A percentile compares a stretch with the other conserved stretches of the same genome.
phyloP scores from a whole-genome alignment of 1,140 invertebrate species.

The Polypedilum vanderplanki region DNA sequence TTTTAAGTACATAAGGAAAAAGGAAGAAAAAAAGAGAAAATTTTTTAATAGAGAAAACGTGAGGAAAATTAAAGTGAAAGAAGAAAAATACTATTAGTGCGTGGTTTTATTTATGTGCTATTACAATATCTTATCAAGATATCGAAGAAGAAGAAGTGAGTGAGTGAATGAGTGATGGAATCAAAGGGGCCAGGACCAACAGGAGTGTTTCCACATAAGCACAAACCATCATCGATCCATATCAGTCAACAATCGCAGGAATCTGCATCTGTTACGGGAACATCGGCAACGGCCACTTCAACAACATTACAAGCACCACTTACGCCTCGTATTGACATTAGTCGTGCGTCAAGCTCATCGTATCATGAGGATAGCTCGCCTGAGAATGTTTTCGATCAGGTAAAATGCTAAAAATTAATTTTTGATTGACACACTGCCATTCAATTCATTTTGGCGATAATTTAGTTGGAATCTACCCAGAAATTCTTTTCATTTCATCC shows the following conservation, averaged over 20 bases:
- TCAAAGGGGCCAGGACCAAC: background rate
- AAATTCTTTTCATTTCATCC: too few relatives aligned
- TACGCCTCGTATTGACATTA: constrained; percentile 79
- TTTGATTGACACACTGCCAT: too few relatives aligned
- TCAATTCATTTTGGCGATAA: too few relatives aligned
- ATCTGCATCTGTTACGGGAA: background rate
- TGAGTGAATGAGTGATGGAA: background rate
- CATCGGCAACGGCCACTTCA: background rate
- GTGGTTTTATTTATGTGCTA: background rate
- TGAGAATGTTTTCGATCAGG: constrained; percentile 44
- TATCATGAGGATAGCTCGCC: constrained; percentile 76
- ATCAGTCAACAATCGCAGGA: constrained; percentile 26
- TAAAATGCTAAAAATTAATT: constrained; percentile 33
- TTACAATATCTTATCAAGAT: too few relatives aligned
- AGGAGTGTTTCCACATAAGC: constrained; percentile 11
- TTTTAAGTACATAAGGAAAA: background rate
- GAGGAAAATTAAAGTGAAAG: constrained; percentile 1
- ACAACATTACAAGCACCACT: constrained; percentile 53
- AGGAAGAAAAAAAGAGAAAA: background rate
- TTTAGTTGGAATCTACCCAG: too few relatives aligned
- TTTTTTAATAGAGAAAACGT: background rate
- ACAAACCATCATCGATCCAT: constrained; percentile 20
- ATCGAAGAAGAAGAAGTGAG: background rate
- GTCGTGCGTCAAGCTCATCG: constrained; percentile 75
- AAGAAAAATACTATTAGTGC: background rate